Base-by-base conservation (phyloP, 2,113 vertebrate species). In the Benitochromis conjunctus region DNA sequence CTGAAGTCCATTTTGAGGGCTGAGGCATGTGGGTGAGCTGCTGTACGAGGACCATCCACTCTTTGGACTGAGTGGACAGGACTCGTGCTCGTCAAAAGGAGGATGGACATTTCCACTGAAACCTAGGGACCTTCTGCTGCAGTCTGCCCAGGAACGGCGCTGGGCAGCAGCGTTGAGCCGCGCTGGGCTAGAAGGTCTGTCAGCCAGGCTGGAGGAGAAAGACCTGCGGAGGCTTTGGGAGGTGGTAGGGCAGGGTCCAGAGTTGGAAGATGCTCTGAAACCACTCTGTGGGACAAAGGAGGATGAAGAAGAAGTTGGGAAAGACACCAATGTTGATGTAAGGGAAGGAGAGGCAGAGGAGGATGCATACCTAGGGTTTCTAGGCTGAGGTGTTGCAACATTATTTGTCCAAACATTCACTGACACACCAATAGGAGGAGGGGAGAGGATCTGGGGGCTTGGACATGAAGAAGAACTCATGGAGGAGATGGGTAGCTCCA, bases 351-450 rank as follows among this genome's bases (percentile, higher is more conserved):
- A 76, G 3, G 86, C 79, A 3, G 82, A 60, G 80, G 89, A 89
- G 7, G 83, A 53, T 5, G 26, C 14, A 16, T 79, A 21, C 55
- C 1, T 74, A n/a, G 90, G 83, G 24, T 91, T 92, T 83, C 95
- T 88, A 38, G 97, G 48, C 83, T 94, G 93, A 69, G 96, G 96
- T 1, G 86, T 51, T 5, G 92, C 93, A 21, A 95, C 86, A 3
- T 89, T 80, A 83, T 92, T 85, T 6, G 93, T 86, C 95, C 94
- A 96, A 62, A 90, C 51, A 58, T 92, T 94, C 19, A 85, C 69
- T 3, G 96, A 92, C 46, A 96, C 91, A 4, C 96, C 96, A 7
- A 96, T 96, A 13, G 93, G 94, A 58, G 94, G 96, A 0, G 96
- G 96, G 7, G 96, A 96, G 12, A 94, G 93, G 10, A 96, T 60